These are phyloP conservation scores for Heliangelus exortis DNA, from an alignment of 2,797 vertebrate species.

Conservation along the genomic window DNA sequence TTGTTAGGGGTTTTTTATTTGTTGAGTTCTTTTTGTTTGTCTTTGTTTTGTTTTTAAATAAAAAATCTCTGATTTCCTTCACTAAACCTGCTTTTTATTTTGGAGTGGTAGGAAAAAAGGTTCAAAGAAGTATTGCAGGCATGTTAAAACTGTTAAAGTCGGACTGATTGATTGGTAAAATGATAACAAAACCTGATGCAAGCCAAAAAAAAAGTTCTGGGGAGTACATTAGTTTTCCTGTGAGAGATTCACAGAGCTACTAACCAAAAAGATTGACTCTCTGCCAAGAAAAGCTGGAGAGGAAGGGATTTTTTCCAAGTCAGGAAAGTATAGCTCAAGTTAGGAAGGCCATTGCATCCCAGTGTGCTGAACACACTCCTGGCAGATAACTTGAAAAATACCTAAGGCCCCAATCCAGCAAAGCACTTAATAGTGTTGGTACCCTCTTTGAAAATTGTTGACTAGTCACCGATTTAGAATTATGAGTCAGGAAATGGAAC, in stretches of 20 bases:
- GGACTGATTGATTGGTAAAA: background rate
- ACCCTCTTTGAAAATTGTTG: background rate
- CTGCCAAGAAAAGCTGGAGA: conserved; percentile 5
- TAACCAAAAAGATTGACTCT: background rate
- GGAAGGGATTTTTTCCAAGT: background rate
- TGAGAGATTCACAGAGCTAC: background rate
- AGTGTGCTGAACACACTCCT: background rate
- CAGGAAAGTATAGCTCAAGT: background rate
- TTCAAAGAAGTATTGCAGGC: background rate
- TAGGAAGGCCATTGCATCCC: background rate
- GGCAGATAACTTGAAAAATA: background rate
- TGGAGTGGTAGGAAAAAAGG: background rate
- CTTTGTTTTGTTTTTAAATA: background rate
- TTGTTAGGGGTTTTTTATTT: background rate
- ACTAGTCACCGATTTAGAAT: background rate
- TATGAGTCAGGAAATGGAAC: background rate
- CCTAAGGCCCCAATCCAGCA: background rate
- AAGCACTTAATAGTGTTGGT: background rate
- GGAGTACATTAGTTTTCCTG: background rate
- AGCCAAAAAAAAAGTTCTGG: background rate
- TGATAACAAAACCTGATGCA: background rate
- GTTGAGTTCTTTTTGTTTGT: background rate
- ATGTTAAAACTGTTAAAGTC: background rate
- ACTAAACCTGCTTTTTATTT: background rate
- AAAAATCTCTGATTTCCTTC: background rate